Evolutionary conservation across 2,888 invertebrate genomes (phyloP).

Genomic region (Eustalomyia histrio): DNA sequence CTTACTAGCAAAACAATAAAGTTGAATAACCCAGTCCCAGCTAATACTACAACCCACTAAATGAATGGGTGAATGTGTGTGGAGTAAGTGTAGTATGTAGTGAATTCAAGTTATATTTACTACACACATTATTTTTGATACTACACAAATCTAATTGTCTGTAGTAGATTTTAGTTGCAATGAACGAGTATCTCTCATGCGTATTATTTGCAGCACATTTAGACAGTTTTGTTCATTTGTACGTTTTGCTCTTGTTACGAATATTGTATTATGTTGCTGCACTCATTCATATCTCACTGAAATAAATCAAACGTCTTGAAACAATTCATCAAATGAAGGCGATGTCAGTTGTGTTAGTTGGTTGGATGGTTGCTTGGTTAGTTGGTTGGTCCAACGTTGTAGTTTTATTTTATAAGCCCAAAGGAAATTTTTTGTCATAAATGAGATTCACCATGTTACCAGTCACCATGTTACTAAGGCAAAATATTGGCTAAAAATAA

Average conservation of each 20-base stretch:
- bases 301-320: conserved; percentile 50
- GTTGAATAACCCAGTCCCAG: conserved; percentile 32
- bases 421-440: too few relatives aligned
- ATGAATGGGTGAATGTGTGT: conserved; percentile 28
- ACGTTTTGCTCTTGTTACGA: background rate
- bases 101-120: conserved; percentile 34
- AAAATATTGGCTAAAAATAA: too few relatives aligned
- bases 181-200: conserved; percentile 34
- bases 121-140: conserved; percentile 11
- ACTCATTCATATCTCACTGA: conserved; percentile 41
- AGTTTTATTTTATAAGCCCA: too few relatives aligned
- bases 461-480: too few relatives aligned
- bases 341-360: conserved; percentile 30
- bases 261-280: conserved; percentile 10
- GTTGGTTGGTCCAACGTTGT: background rate
- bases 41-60: background rate
- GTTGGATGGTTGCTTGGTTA: background rate
- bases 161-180: conserved; percentile 14
- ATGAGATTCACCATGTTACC: too few relatives aligned
- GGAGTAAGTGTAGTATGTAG: conserved; percentile 28
- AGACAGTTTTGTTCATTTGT: conserved; percentile 9
- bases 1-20: background rate
- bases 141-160: conserved; percentile 15
- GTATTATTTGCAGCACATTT: conserved; percentile 32
- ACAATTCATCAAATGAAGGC: conserved; percentile 50